Conservation (phyloP, 2,113 vertebrate species). For the Nycticryphes semicollaris region DNA sequence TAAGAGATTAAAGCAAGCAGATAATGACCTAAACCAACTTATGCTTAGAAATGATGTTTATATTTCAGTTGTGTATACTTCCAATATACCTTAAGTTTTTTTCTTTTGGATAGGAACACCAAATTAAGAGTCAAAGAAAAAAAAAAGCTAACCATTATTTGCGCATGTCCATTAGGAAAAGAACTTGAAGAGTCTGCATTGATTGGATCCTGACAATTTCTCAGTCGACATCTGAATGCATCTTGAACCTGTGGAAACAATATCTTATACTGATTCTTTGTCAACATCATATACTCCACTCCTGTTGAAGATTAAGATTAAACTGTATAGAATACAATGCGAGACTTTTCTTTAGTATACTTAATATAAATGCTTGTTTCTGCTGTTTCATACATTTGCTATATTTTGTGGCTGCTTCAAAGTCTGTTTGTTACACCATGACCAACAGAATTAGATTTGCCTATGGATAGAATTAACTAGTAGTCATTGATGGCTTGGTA, state of each 20-base stretch:
- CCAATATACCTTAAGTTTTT: neutral
- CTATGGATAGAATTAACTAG: neutral
- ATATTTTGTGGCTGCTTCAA: neutral
- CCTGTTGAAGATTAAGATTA: neutral
- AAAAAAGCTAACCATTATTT: slow-evolving; percentile 93
- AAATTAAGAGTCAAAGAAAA: neutral
- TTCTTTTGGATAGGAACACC: neutral
- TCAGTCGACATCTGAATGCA: slow-evolving; percentile 94
- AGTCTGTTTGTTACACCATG: neutral
- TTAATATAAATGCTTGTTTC: neutral
- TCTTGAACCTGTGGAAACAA: slow-evolving; percentile 88
- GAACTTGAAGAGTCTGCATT: slow-evolving; percentile 94
- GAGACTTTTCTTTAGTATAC: neutral
- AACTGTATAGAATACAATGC: neutral
- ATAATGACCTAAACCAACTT: neutral
- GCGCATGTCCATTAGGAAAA: slow-evolving; percentile 98
- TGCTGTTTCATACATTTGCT: neutral
- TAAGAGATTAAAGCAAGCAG: neutral
- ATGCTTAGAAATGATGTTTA: neutral
- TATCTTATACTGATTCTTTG: slow-evolving; percentile 26
- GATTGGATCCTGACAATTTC: slow-evolving; percentile 98
- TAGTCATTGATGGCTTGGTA: neutral
- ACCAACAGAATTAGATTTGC: neutral
- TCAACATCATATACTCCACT: neutral
- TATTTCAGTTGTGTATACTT: neutral